Evolutionary conservation across 1,140 invertebrate genomes (phyloP).

Genomic region (Galendromus occidentalis): DNA sequence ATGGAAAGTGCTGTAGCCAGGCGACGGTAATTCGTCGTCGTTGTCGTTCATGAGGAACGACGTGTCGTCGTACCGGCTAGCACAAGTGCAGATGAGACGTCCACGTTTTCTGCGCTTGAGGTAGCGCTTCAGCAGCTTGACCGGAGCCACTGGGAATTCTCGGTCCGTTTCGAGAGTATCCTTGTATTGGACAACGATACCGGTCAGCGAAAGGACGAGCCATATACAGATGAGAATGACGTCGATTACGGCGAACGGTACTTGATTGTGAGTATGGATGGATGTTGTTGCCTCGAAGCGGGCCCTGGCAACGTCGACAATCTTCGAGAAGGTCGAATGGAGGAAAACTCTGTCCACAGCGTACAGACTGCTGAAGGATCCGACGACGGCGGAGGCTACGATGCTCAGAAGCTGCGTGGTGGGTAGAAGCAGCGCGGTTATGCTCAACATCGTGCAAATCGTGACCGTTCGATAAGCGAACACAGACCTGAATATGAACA

Average conservation of each 20-base stretch:
- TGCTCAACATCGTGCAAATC: neutral
- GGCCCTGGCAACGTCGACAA: neutral
- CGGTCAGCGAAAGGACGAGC: neutral
- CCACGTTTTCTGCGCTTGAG: neutral
- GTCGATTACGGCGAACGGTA: neutral
- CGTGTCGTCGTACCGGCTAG: neutral
- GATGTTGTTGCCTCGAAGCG: constrained; percentile 1
- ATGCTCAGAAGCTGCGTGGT: neutral
- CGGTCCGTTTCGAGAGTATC: neutral
- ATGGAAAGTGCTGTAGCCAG: constrained; percentile 2
- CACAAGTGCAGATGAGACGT: neutral
- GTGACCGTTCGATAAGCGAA: constrained; percentile 6
- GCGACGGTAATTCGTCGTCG: neutral
- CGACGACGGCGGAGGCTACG: neutral
- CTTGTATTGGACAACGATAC: neutral
- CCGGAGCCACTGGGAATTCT: neutral
- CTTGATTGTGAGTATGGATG: neutral
- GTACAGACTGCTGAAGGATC: constrained; percentile 7
- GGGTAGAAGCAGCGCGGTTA: neutral
- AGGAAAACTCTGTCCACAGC: neutral
- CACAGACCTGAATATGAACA: neutral
- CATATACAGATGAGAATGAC: neutral
- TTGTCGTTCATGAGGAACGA: neutral
- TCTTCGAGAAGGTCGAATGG: constrained; percentile 6
- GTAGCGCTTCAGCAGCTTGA: neutral